phyloP scores from a whole-genome alignment of 2,113 vertebrate genomes.

The Donacobius atricapilla region DNA sequence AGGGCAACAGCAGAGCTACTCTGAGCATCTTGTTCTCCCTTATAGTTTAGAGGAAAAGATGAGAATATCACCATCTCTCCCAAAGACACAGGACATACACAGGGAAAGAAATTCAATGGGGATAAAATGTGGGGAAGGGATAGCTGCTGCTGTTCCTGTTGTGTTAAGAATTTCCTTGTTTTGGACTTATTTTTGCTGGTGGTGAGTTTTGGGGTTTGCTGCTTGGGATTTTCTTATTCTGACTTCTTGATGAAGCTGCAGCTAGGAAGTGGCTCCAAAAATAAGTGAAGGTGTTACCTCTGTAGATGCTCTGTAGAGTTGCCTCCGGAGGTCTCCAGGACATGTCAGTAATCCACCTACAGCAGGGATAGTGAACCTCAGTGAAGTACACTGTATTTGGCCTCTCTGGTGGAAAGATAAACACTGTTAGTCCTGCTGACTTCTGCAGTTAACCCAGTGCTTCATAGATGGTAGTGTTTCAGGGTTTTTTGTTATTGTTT shows the following conservation, averaged over 20 bases:
- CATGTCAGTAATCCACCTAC: neutral
- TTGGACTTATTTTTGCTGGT: neutral
- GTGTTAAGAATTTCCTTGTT: neutral
- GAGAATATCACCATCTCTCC: neutral
- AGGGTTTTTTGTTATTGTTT: too few relatives aligned
- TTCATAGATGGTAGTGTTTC: neutral
- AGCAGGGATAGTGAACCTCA: neutral
- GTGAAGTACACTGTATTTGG: neutral
- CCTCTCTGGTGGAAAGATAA: neutral
- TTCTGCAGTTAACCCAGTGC: neutral
- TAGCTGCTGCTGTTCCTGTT: neutral
- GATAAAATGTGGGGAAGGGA: neutral
- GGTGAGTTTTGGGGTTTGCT: neutral
- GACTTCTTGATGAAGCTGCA: neutral
- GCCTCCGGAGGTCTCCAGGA: neutral
- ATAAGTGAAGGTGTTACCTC: accelerated
- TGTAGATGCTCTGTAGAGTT: neutral
- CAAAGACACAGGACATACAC: neutral
- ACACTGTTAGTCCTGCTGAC: neutral
- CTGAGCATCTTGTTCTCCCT: neutral
- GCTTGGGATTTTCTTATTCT: neutral
- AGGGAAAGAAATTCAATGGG: neutral
- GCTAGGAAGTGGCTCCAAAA: neutral
- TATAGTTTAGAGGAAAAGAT: neutral
- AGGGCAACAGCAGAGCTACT: neutral